Conservation (phyloP, 2,888 invertebrate genomes). For the Trichacis sp. region DNA sequence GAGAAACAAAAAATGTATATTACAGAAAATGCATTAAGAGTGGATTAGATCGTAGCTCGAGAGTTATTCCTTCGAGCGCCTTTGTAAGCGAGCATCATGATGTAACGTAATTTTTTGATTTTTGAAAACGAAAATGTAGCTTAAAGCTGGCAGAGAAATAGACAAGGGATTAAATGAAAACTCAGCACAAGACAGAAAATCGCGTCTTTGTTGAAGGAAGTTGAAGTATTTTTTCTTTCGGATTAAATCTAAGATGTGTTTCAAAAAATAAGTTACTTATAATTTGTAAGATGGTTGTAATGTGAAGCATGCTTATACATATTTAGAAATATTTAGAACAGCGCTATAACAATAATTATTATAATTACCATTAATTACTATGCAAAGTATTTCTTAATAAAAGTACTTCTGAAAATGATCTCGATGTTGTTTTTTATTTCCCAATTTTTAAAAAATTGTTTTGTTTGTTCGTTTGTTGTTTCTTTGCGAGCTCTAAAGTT, state of each 20-base stretch:
- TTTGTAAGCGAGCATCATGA: constrained; percentile 8
- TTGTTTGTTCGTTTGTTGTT: too few species aligned
- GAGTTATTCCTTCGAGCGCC: constrained; percentile 38
- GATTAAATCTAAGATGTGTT: constrained; percentile 60
- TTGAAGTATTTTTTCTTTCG: constrained; percentile 61
- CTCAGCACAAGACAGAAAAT: constrained; percentile 22
- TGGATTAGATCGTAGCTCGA: constrained; percentile 19
- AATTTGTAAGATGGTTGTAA: constrained; percentile 68
- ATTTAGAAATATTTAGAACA: constrained; percentile 63
- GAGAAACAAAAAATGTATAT: constrained; percentile 16
- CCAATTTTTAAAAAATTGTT: neutral
- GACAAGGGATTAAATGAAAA: constrained; percentile 13
- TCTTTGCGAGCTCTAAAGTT: neutral
- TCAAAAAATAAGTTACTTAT: constrained; percentile 64
- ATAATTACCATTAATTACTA: constrained; percentile 67
- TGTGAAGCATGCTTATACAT: constrained; percentile 68
- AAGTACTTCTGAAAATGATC: constrained; percentile 64
- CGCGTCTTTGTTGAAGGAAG: constrained; percentile 41
- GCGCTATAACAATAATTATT: constrained; percentile 69
- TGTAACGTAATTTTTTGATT: constrained; percentile 13
- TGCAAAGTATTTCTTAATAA: constrained; percentile 70
- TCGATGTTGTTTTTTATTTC: constrained; percentile 5
- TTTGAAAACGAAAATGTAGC: neutral
- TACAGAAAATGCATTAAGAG: neutral
- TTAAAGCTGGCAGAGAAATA: constrained; percentile 4